Conservation (phyloP, 2,888 invertebrate genomes). For the Drosophila affinis region DNA sequence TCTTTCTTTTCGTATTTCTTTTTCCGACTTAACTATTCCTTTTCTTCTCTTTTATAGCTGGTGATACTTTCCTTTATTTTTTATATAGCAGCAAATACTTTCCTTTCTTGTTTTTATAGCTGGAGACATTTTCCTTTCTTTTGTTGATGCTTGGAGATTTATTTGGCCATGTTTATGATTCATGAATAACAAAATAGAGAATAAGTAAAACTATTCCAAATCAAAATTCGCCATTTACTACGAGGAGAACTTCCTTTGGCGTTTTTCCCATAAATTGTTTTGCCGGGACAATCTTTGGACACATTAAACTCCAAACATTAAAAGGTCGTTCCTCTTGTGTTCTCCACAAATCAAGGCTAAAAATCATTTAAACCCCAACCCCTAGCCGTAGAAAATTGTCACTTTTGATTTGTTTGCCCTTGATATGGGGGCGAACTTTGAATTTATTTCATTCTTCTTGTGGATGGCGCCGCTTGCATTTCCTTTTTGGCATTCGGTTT, state of each 20-base stretch:
- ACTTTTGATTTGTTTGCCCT: conserved; percentile 78
- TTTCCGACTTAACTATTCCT: conserved; percentile 5
- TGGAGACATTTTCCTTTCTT: conserved; percentile 5
- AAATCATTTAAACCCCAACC: conserved; percentile 62
- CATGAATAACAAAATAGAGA: conserved; percentile 12
- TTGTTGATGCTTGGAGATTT: conserved; percentile 15
- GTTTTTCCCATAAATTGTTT: conserved; percentile 22
- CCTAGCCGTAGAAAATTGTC: conserved; percentile 53
- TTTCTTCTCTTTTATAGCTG: conserved; percentile 5
- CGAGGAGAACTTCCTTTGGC: not conserved
- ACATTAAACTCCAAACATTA: conserved; percentile 35
- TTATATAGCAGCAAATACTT: not conserved
- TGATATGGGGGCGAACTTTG: conserved; percentile 63
- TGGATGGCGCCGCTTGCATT: conserved; percentile 59
- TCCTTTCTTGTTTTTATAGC: conserved; percentile 11
- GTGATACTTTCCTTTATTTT: conserved; percentile 13
- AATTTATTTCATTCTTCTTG: conserved; percentile 59
- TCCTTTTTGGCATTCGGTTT: conserved; percentile 66
- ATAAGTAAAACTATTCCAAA: not conserved
- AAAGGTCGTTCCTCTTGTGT: conserved; percentile 35
- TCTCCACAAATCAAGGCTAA: conserved; percentile 60
- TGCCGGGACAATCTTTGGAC: conserved; percentile 14
- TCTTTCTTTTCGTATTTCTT: conserved; percentile 14
- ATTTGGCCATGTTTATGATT: conserved; percentile 6
- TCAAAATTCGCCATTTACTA: conserved; percentile 11